Evolutionary conservation across 53 echinoderm and acorn worm species (phyloP), one percentile per base, ranked within the genome.

Genomic region (Antedon mediterranea): DNA sequence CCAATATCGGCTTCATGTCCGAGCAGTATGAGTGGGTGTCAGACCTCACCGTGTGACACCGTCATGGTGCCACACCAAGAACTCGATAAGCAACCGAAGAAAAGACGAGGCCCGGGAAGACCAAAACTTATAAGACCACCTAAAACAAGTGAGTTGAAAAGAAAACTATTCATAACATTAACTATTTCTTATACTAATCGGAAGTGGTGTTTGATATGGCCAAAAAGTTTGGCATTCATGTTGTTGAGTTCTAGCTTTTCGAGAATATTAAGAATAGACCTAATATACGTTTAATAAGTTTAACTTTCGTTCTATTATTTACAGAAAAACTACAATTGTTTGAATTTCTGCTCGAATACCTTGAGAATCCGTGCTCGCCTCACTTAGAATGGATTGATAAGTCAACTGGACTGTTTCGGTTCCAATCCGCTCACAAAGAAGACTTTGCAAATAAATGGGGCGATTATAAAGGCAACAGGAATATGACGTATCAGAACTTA

Each of bases 401-500:
- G 26, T 75, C 80, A 13, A 84, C 84, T 30, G 98, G 98, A 5
- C 73, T 92, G 33, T 98, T 98, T 44, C 84, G 84, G 28, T 98
- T 98, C 85, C 84, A 92, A 43, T 98, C 98, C 0, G 84, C 84
- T 28, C 86, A 82, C 31, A 98, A 98, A 79, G 98, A 98, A 78
- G 86, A 90, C 14, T 93, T 98, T 33, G 98, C 98, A 26, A 86
- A 88, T 78, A 78, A 86, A 86, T 98, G 98, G 98, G 93, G 93
- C 9, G 80, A 85, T 30, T 88, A 85, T 41, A 98, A 98, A 76
- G 90, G 93, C 29, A 98, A 98, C 75, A 81, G 92, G 31, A 90
- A 98, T 43, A 98, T 98, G 98, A 93, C 90, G 32, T 98, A 98
- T 30, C 98, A 98, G 73, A 98, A 98, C 75, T 93, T 98, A 93